phyloP scores from a whole-genome alignment of 1,140 invertebrate genomes.

The Dendrolimus kikuchii region DNA sequence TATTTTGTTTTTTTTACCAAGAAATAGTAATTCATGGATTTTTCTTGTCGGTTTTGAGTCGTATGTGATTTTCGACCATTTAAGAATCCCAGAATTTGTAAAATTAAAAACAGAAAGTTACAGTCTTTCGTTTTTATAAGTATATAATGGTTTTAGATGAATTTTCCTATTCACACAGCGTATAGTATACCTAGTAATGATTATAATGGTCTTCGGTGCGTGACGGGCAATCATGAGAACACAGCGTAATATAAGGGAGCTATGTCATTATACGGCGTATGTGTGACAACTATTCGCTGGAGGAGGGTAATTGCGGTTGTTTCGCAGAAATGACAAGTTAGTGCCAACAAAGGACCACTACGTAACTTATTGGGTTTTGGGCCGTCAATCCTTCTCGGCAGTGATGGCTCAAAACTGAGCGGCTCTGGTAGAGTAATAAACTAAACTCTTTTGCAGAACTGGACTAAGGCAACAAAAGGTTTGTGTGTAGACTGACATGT shows the following conservation, averaged over 20 bases:
- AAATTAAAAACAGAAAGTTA: too few species aligned
- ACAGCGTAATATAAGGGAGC: constrained; percentile 30
- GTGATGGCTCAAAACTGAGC: too few species aligned
- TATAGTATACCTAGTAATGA: constrained; percentile 10
- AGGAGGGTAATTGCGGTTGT: constrained; percentile 37
- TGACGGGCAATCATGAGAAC: constrained; percentile 42
- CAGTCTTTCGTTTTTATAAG: too few species aligned
- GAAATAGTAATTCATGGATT: too few species aligned
- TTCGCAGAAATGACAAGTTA: constrained; percentile 45
- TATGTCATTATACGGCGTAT: constrained; percentile 24
- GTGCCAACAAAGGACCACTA: constrained; percentile 27
- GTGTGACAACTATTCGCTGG: constrained; percentile 44
- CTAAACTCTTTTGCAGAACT: constrained; percentile 40
- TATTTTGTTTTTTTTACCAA: too few species aligned
- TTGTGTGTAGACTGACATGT: too few species aligned
- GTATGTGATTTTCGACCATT: too few species aligned
- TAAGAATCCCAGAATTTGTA: too few species aligned
- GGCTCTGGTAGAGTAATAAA: too few species aligned
- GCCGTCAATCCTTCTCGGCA: too few species aligned
- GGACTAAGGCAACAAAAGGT: constrained; percentile 9
- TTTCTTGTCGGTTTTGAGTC: too few species aligned
- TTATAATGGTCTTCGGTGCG: constrained; percentile 49
- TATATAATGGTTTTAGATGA: too few species aligned
- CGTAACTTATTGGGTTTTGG: not conserved
- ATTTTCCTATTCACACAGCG: not conserved